Evolutionary conservation across 2,888 invertebrate species (phyloP).

Genomic region (Acheta domesticus): DNA sequence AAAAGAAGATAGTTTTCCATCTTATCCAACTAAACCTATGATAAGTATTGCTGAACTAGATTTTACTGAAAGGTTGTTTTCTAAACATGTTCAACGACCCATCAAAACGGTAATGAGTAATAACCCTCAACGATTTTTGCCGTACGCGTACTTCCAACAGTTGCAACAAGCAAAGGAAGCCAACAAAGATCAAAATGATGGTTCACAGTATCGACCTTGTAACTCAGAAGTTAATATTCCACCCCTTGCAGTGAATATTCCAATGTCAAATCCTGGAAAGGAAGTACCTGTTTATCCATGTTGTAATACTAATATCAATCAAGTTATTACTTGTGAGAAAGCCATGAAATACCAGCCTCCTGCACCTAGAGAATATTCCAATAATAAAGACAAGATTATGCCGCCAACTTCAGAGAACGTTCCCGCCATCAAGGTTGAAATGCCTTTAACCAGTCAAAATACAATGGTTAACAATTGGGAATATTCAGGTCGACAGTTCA

Average conservation of each 20-base stretch:
- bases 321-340: background rate
- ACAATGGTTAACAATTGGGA: background rate
- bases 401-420: background rate
- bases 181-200: background rate
- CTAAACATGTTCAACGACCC: constrained; percentile 10
- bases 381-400: background rate
- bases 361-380: too few relatives aligned
- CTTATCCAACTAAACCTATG: constrained; percentile 47
- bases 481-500: constrained; percentile 41
- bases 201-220: background rate
- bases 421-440: background rate
- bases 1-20: constrained; percentile 35
- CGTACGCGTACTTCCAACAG: constrained; percentile 8
- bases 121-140: constrained; percentile 37
- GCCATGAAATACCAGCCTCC: background rate
- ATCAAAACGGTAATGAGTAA: background rate
- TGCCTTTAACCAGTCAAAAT: background rate
- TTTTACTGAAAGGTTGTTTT: background rate
- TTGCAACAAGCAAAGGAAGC: background rate
- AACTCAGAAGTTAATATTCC: background rate
- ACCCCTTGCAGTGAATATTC: background rate
- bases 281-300: background rate
- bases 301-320: background rate
- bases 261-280: background rate
- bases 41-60: constrained; percentile 46